phyloP scores from a whole-genome alignment of 1,140 invertebrate genomes.

The Micrasema minimum region DNA sequence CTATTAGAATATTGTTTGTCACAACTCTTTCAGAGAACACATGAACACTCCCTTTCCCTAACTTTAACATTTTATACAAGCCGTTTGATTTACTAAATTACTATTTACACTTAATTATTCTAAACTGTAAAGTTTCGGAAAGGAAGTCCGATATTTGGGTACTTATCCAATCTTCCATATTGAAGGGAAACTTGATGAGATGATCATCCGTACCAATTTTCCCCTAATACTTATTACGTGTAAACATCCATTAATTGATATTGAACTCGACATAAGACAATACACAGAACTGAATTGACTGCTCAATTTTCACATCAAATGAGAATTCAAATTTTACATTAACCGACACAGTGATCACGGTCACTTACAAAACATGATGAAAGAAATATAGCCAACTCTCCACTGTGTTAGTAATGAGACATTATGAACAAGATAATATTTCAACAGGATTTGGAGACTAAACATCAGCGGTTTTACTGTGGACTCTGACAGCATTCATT shows the following conservation, averaged over 20 bases:
- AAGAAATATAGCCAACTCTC: no score
- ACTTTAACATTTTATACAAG: slow-evolving; percentile 12
- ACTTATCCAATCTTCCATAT: neutral
- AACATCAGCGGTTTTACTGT: no score
- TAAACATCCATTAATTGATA: slow-evolving; percentile 41
- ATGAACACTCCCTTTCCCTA: slow-evolving; percentile 25
- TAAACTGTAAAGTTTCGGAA: neutral
- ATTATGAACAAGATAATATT: no score
- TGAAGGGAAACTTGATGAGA: no score
- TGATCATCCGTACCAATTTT: neutral
- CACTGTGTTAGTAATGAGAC: no score
- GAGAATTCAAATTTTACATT: no score
- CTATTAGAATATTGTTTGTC: slow-evolving; percentile 34
- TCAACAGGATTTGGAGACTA: no score
- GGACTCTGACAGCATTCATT: no score
- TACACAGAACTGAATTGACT: slow-evolving; percentile 27
- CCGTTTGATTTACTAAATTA: slow-evolving; percentile 5
- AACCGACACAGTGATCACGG: no score
- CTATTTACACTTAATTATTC: slow-evolving; percentile 10
- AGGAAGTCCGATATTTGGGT: neutral
- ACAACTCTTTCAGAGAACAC: slow-evolving; percentile 37
- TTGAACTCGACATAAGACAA: slow-evolving; percentile 42
- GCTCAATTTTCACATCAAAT: neutral
- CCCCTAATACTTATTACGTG: slow-evolving; percentile 5
- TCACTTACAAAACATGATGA: no score